Percentiles rank a stretch among this genome's conserved stretches.
phyloP scores from a whole-genome alignment of 2,888 invertebrate genomes.

The Onchidella celtica region DNA sequence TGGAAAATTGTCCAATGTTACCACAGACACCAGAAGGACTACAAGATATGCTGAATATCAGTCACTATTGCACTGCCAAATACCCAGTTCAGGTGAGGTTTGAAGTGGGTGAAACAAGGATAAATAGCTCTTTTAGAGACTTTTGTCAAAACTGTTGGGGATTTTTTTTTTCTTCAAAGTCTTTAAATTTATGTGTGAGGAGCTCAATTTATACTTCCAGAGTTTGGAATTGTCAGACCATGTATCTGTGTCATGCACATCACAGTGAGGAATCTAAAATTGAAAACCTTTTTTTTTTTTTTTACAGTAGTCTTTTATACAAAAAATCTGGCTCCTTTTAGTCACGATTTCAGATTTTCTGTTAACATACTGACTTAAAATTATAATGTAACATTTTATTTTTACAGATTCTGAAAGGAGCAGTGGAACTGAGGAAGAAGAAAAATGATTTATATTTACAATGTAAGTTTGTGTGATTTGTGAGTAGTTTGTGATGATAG shows the following conservation, averaged over 20 bases:
- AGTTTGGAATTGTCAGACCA: no score
- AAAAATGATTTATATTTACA: slow-evolving; percentile 69
- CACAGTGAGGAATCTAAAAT: no score
- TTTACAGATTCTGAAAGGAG: slow-evolving; percentile 72
- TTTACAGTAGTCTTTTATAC: no score
- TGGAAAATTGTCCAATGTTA: slow-evolving; percentile 64
- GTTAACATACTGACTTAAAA: background rate
- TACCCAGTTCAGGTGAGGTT: slow-evolving; percentile 66
- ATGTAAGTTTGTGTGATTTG: slow-evolving; percentile 61
- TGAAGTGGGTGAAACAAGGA: no score
- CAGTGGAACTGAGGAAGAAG: slow-evolving; percentile 66
- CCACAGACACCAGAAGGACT: slow-evolving; percentile 66
- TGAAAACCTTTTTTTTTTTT: no score
- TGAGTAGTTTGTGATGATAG: no score
- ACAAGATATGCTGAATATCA: slow-evolving; percentile 67
- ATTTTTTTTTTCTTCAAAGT: background rate
- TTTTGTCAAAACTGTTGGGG: background rate
- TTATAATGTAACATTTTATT: background rate
- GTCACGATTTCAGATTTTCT: background rate
- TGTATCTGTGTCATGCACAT: no score
- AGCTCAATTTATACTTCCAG: no score
- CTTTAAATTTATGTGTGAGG: background rate
- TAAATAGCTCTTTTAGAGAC: no score
- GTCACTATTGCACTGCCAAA: slow-evolving; percentile 64
- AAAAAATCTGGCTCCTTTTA: no score